Base-by-base conservation (phyloP, 92 coral and sea anemone species). In the Blastomussa wellsi region DNA sequence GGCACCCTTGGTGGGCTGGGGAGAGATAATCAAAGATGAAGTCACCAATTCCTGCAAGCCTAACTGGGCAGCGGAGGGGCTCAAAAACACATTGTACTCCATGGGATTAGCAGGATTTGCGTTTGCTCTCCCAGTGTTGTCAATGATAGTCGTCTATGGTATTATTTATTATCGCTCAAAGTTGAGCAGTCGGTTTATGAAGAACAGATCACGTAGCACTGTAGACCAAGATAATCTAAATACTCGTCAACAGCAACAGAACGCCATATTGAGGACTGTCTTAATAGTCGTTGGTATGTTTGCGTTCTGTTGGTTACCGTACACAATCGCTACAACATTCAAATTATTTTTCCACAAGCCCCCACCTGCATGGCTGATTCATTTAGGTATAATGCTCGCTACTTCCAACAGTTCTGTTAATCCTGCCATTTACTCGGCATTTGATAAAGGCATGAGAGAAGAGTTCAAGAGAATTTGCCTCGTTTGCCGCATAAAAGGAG, bases 1-100 rank as follows among this genome's bases (percentile, higher is more conserved):
- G 78, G 90, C 90, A 57, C 98, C 98, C 53, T 22, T 90, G 16
- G 84, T 79, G 74, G 98, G 98, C 53, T 94, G 98, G 98, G 98
- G 98, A 67, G 95, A 92, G 84, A 88, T 94, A 48, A 79, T 92
- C 7, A 77, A 87, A 32, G 98, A 94, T 47, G 73, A 85, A 4
- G 86, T 83, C 19, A 94, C 98, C 51, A 83, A 84, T 86, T 68
- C 98, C 22, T 94, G 98, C 88, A 94, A 94, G 76, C 98, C 98
- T 24, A 90, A 94, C 88, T 94, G 98, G 98, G 86, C 94, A 72
- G 95, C 98, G 36, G 49, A 72, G 22, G 87, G 90, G 28, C 68
- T 92, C 12, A 76, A 62, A 52, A 86, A 92, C 86, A 80, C 77
- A 44, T 81, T 80, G 36, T 94, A 90, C 73, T 88, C 98, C 31